These are phyloP conservation scores for Drosophila mayaguana DNA, from an alignment of 2,888 invertebrate genomes.

Conservation along the genomic window DNA sequence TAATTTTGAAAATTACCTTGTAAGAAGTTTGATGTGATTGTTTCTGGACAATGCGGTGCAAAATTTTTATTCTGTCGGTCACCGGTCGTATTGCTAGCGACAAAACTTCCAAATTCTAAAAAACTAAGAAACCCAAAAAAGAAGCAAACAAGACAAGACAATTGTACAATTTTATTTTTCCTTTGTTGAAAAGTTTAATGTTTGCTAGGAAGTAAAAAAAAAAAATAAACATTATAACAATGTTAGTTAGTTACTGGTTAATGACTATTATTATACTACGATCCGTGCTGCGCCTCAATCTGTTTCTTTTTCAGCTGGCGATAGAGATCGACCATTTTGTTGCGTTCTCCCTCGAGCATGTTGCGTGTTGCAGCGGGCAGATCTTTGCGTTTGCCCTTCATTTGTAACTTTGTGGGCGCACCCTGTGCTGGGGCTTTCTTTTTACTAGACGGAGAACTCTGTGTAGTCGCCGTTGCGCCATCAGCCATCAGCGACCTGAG, in stretches of 20 bases:
- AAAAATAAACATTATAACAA: conserved; percentile 41
- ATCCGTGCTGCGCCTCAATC: conserved; percentile 8
- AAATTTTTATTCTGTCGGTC: conserved; percentile 46
- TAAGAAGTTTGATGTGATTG: conserved; percentile 51
- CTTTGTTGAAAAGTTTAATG: conserved; percentile 29
- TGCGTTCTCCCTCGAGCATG: conserved; percentile 87
- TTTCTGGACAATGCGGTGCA: conserved; percentile 36
- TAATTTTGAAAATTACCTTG: conserved; percentile 53
- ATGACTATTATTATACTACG: not conserved
- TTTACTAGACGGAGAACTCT: not conserved
- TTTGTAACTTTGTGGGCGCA: conserved; percentile 77
- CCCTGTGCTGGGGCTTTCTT: not conserved
- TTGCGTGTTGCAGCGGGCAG: conserved; percentile 87
- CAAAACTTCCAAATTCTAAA: conserved; percentile 39
- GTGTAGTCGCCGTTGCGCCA: not conserved
- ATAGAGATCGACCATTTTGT: conserved; percentile 87
- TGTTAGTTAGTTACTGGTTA: conserved; percentile 21
- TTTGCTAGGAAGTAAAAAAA: conserved; percentile 27
- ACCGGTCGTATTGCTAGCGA: conserved; percentile 28
- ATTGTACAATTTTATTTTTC: conserved; percentile 31
- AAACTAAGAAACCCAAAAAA: conserved; percentile 17
- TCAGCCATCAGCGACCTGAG: conserved; percentile 86
- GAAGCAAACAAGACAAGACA: conserved; percentile 17
- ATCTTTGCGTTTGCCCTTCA: conserved; percentile 88
- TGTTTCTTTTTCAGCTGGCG: conserved; percentile 86